Conservation (phyloP, 2,888 invertebrate genomes). For the Lissocephala sabroskyi region DNA sequence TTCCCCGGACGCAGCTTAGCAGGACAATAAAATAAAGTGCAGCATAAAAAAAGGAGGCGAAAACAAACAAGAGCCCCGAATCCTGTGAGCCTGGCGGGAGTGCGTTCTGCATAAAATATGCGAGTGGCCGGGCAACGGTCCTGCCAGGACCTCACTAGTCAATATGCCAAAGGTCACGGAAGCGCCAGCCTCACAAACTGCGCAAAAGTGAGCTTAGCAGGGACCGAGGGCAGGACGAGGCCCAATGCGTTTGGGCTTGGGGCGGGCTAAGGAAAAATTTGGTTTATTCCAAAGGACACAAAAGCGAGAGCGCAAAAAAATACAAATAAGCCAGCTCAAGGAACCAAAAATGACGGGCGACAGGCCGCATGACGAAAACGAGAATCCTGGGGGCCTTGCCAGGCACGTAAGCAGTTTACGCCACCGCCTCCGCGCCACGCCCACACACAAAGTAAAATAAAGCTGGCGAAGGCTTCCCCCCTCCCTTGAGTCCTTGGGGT, state of each 20-base stretch:
- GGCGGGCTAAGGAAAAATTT: too few relatives aligned
- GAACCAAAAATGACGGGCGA: too few relatives aligned
- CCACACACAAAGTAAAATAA: too few relatives aligned
- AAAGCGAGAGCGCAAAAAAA: conserved; percentile 13
- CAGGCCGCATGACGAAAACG: conserved; percentile 22
- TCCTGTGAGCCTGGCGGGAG: conserved; percentile 5
- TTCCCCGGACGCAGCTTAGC: conserved; percentile 59
- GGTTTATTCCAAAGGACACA: too few relatives aligned
- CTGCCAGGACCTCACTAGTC: conserved; percentile 33
- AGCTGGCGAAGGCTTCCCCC: conserved; percentile 2
- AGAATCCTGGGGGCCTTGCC: conserved; percentile 21
- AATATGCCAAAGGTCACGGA: conserved; percentile 53
- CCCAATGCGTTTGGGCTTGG: too few relatives aligned
- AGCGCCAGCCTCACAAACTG: conserved; percentile 14
- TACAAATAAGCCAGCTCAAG: not conserved
- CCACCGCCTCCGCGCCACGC: conserved; percentile 2
- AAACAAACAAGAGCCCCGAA: conserved; percentile 8
- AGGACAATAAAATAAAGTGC: conserved; percentile 60
- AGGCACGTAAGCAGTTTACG: conserved; percentile 58
- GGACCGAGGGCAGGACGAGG: conserved; percentile 51
- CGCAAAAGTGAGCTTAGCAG: not conserved
- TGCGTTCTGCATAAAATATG: conserved; percentile 55
- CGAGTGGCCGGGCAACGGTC: too few relatives aligned
- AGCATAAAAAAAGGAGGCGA: conserved; percentile 44
- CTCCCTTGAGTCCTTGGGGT: conserved; percentile 49